Evolutionary conservation across 2,797 vertebrate species (phyloP).

Genomic region (Myotis pilosus): DNA sequence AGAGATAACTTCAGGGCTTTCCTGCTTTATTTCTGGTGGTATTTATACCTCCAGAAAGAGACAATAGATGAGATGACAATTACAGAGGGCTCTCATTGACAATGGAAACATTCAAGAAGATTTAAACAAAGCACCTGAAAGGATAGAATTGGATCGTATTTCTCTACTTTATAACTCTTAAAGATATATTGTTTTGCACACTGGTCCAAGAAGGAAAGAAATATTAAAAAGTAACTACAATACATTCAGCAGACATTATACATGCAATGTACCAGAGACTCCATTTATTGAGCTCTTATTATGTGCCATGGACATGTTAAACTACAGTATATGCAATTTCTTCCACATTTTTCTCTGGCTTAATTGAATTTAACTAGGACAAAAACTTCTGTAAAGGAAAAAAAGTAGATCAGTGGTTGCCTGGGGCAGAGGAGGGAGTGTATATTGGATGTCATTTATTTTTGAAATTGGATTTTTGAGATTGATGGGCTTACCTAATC

Average conservation of each 20-base stretch:
- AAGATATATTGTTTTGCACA: background rate
- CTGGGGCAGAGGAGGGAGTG: background rate
- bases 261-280: background rate
- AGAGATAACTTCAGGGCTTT: background rate
- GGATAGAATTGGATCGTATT: background rate
- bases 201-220: background rate
- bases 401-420: background rate
- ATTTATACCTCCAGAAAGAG: background rate
- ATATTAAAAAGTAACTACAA: background rate
- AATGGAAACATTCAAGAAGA: background rate
- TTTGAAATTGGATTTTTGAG: conserved; percentile 39
- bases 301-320: background rate
- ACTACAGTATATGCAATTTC: background rate
- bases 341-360: background rate
- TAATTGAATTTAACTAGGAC: conserved; percentile 2
- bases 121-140: background rate
- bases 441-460: conserved; percentile 10
- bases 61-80: background rate
- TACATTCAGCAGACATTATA: background rate
- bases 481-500: background rate
- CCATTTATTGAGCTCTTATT: background rate
- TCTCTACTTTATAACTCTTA: conserved; percentile 8
- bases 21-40: background rate
- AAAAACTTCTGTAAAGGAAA: conserved; percentile 6
- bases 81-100: background rate